Base-by-base conservation (phyloP, 37 sponge, comb jelly and placozoan genomes). In the Bolinopsis microptera region DNA sequence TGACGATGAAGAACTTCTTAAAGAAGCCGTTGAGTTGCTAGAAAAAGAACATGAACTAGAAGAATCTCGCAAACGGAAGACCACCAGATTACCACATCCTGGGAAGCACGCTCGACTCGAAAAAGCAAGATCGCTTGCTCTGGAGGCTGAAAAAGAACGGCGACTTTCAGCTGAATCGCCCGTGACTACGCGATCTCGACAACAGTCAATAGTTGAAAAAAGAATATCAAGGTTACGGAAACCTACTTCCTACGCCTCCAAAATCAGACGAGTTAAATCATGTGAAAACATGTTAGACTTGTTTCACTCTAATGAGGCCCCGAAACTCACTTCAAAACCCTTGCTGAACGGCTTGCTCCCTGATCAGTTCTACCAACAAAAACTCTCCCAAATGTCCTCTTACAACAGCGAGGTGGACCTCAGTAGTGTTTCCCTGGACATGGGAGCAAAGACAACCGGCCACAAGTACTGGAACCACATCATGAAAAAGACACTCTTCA, bases 131-230 rank as follows among this genome's bases (percentile, higher is more conserved):
- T 28, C 26, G 26, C 31, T 28, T n/a, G 75, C 75, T 2, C 26
- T 72, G n/a, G 75, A 72, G 18, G 75, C 75, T n/a, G 75, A 72
- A 72, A n/a, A 72, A 72, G 75, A 72, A 72, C 13, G 75, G 31
- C 26, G 75, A 72, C 5, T n/a, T 72, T 5, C 13, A 30, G 26
- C 22, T 72, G 75, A 72, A 72, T 24, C 13, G 13, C 61, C 61
- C 61, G 61, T 18, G 13, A 18, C 61, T 13, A 5, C 5, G 61
- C 13, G 3, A 30, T 30, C 26, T 5, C 75, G 75, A 3, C 75
- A 5, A 8, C 5, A 21, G 75, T 72, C 75, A 8, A 72, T 30
- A 8, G 31, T 72, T 21, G n/a, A 72, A 21, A 72, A 72, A 28
- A 5, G 31, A 72, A 28, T 72, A 5, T 30, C 31, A 8, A 72